phyloP scores from a whole-genome alignment of 2,113 vertebrate species.

The Melierax canorus region DNA sequence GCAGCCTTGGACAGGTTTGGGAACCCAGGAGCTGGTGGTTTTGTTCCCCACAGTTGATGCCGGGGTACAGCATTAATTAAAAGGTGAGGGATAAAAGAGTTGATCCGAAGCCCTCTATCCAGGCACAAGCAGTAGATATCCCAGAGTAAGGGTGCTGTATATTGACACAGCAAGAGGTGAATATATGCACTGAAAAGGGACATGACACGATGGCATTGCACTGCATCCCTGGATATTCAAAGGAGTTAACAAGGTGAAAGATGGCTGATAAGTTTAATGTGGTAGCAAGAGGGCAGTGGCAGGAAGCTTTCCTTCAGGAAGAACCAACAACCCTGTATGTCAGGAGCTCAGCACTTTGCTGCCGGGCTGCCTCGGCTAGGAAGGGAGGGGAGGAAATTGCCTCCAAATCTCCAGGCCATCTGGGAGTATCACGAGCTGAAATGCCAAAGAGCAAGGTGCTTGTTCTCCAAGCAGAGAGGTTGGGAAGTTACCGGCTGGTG shows the following conservation, averaged over 20 bases:
- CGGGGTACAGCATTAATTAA: background rate
- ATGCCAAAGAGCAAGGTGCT: background rate
- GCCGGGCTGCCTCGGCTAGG: background rate
- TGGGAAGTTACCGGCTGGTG: rapidly evolving
- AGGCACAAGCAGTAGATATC: background rate
- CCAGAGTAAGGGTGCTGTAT: background rate
- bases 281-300: background rate
- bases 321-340: too few relatives aligned
- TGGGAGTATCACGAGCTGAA: background rate
- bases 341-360: background rate
- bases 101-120: background rate
- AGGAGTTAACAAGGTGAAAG: background rate
- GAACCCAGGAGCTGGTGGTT: background rate
- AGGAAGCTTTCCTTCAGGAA: background rate
- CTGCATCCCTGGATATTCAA: background rate
- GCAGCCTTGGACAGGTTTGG: background rate
- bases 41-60: background rate
- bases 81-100: background rate
- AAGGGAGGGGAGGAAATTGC: background rate
- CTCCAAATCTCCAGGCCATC: background rate
- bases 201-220: rapidly evolving
- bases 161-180: background rate
- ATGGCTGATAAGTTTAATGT: background rate
- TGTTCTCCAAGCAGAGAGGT: background rate
- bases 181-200: background rate